A percentile compares a stretch with the other conserved stretches of the same genome.
Evolutionary conservation across 2,113 vertebrate genomes (phyloP).

Genomic region (Passer domesticus): DNA sequence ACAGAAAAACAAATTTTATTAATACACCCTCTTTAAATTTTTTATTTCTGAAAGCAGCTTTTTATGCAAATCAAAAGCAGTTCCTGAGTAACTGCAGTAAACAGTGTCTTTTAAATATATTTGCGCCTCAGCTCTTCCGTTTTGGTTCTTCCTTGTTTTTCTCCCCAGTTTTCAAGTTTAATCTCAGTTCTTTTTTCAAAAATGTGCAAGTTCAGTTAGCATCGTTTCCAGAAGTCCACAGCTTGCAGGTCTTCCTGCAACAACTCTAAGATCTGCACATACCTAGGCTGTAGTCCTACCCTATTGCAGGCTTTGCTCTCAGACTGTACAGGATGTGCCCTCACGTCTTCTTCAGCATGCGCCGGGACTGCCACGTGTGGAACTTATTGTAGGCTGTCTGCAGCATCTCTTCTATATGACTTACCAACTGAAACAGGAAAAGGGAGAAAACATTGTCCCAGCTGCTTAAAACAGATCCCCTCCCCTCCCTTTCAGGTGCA

Average conservation of each 20-base stretch:
- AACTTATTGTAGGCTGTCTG: constrained; percentile 96
- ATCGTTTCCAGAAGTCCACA: constrained; percentile 64
- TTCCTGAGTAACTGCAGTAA: constrained; percentile 85
- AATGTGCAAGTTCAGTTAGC: constrained; percentile 78
- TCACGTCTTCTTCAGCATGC: constrained; percentile 97
- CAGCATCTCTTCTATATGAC: constrained; percentile 97
- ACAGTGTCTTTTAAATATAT: constrained; percentile 78
- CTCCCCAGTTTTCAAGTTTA: constrained; percentile 72
- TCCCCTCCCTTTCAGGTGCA: neutral
- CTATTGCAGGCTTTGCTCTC: constrained; percentile 66
- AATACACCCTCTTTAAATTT: constrained; percentile 75
- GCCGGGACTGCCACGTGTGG: constrained; percentile 93
- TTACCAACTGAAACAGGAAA: constrained; percentile 82
- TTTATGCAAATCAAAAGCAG: constrained; percentile 81
- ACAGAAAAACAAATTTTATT: constrained; percentile 71
- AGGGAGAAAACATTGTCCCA: neutral
- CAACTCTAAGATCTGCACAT: constrained; percentile 60
- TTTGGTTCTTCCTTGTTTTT: constrained; percentile 79
- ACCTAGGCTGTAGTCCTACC: constrained; percentile 70
- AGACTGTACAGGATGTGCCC: constrained; percentile 15
- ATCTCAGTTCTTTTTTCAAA: constrained; percentile 65
- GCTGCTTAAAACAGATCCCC: neutral
- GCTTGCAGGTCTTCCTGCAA: constrained; percentile 64
- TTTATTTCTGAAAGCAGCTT: constrained; percentile 81
- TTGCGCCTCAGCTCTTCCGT: constrained; percentile 70